Percentiles rank a stretch among this genome's conserved stretches.
phyloP scores from a whole-genome alignment of 2,797 vertebrate species.

The Potorous gilbertii region DNA sequence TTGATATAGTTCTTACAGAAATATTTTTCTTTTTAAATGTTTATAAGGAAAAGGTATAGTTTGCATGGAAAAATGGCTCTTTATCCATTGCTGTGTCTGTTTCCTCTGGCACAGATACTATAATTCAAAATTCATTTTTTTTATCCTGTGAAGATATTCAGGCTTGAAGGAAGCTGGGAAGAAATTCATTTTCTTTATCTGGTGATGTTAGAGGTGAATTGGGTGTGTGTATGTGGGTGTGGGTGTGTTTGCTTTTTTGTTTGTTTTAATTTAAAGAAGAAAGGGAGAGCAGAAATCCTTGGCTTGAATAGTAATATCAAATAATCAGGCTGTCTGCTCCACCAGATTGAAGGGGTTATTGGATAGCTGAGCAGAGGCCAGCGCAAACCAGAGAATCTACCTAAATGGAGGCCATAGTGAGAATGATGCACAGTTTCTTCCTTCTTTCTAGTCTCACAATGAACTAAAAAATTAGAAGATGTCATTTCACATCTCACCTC shows the following conservation, averaged over 20 bases:
- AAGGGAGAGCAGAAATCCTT: background rate
- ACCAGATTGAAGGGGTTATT: background rate
- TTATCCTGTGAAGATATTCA: background rate
- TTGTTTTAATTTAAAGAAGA: background rate
- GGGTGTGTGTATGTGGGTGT: too few relatives aligned
- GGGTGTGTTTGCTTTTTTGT: background rate
- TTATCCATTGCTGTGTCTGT: background rate
- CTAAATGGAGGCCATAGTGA: background rate
- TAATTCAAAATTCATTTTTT: background rate
- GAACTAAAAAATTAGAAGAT: background rate
- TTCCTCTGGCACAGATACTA: background rate
- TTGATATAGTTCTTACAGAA: background rate
- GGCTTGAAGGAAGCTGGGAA: too few relatives aligned
- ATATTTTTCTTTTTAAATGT: background rate
- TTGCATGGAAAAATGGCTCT: background rate
- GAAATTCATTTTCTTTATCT: background rate
- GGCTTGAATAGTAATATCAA: background rate
- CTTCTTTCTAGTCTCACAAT: background rate
- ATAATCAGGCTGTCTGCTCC: background rate
- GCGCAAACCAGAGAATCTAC: background rate
- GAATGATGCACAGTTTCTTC: background rate
- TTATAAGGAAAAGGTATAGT: background rate
- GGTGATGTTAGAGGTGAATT: background rate
- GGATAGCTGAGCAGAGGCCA: background rate
- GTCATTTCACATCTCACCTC: background rate